Evolutionary conservation across 2,797 vertebrate species (phyloP).

Genomic region (Aplochiton taeniatus): DNA sequence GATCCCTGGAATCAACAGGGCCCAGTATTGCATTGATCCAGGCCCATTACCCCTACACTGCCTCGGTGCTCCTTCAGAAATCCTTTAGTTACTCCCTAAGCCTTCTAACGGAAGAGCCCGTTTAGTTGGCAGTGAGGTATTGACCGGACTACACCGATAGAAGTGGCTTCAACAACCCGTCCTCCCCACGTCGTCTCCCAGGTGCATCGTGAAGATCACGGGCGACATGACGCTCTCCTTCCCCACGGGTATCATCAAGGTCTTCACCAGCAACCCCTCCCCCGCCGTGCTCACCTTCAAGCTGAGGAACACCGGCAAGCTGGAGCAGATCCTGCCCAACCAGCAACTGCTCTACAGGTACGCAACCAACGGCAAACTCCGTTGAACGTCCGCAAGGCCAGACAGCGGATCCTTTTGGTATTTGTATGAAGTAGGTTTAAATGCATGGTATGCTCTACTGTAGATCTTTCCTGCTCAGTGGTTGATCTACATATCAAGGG

Average conservation of each 20-base stretch:
- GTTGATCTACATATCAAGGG: too few species aligned
- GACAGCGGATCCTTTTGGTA: background rate
- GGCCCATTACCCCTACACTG: too few species aligned
- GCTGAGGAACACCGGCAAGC: conserved; percentile 87
- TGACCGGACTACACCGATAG: background rate
- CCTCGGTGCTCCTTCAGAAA: too few species aligned
- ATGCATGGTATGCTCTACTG: too few species aligned
- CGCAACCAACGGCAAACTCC: conserved; percentile 2
- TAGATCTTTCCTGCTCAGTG: too few species aligned
- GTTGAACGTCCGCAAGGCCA: background rate
- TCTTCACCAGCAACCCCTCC: conserved; percentile 92
- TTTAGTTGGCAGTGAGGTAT: too few species aligned
- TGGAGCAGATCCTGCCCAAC: conserved; percentile 97
- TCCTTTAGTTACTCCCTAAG: too few species aligned
- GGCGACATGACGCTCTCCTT: conserved; percentile 98
- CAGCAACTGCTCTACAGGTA: conserved; percentile 93
- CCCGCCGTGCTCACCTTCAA: conserved; percentile 92
- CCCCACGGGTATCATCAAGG: conserved; percentile 95
- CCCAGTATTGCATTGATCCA: too few species aligned
- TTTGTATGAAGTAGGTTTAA: too few species aligned
- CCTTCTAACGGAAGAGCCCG: too few species aligned
- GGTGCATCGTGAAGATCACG: conserved; percentile 98
- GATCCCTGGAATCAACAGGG: too few species aligned
- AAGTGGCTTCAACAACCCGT: background rate
- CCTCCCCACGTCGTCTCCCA: conserved; percentile 49